Conservation (phyloP, 1,140 invertebrate genomes). For the Drosophila sproati region DNA sequence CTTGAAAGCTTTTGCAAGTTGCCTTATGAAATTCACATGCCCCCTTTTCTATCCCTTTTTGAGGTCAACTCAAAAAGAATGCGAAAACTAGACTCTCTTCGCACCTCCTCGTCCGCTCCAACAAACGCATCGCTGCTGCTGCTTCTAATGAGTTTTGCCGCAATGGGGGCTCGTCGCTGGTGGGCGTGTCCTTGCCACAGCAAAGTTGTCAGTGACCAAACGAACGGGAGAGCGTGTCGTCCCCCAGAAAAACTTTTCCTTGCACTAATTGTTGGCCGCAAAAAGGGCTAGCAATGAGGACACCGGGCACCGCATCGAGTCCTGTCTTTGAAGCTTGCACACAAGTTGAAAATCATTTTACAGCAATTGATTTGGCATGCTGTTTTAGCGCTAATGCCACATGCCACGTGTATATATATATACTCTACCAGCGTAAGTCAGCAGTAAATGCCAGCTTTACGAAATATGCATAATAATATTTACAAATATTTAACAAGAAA, state of each 20-base stretch:
- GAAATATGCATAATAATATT: no score
- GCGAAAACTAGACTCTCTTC: slow-evolving; percentile 23
- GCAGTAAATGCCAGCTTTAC: no score
- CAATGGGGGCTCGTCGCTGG: slow-evolving; percentile 28
- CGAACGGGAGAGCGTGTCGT: slow-evolving; percentile 1
- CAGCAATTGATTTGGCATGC: background rate
- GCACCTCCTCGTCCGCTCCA: no score
- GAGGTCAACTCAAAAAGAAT: slow-evolving; percentile 11
- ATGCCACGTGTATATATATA: background rate
- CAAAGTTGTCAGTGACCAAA: slow-evolving; percentile 28
- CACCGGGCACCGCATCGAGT: slow-evolving; percentile 1
- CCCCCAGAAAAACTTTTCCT: slow-evolving; percentile 42
- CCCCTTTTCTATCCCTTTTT: background rate
- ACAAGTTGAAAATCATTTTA: slow-evolving; percentile 11
- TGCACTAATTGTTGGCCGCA: slow-evolving; percentile 39
- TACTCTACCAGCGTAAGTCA: no score
- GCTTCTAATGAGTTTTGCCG: slow-evolving; percentile 70
- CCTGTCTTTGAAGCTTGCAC: background rate
- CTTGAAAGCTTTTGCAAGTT: background rate
- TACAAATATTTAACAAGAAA: no score
- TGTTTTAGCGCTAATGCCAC: background rate
- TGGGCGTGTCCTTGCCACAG: slow-evolving; percentile 20
- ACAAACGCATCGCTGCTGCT: slow-evolving; percentile 1
- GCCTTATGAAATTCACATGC: background rate
- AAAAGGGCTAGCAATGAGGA: background rate